Evolutionary conservation across 2,797 vertebrate genomes (phyloP).

Genomic region (Tragopan temminckii): DNA sequence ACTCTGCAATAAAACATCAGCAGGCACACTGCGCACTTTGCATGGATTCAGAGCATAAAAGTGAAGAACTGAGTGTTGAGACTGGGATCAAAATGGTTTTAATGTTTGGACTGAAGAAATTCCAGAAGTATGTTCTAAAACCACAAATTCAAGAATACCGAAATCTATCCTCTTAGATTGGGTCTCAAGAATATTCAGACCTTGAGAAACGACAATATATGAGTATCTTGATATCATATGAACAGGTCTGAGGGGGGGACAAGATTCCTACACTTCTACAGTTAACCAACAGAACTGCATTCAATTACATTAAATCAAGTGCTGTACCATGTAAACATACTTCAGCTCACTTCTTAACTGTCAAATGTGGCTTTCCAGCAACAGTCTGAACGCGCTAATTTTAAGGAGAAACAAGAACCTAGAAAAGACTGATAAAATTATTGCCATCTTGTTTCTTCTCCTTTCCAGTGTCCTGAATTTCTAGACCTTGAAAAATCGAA

Average conservation of each 20-base stretch:
- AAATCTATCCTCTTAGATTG: neutral
- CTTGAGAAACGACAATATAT: neutral
- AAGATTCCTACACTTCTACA: neutral
- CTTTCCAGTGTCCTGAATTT: conserved; percentile 86
- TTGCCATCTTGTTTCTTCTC: conserved; percentile 15
- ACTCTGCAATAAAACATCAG: neutral
- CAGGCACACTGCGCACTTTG: neutral
- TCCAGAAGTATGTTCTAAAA: neutral
- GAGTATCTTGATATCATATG: neutral
- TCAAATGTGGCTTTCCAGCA: neutral
- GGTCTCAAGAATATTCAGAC: neutral
- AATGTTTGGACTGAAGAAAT: neutral
- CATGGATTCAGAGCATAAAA: neutral
- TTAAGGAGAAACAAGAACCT: conserved; percentile 19
- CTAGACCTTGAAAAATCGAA: conserved; percentile 85
- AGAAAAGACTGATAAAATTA: neutral
- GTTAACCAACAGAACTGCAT: conserved; percentile 18
- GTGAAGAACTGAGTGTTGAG: neutral
- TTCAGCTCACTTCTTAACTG: conserved; percentile 3
- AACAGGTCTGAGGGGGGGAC: neutral
- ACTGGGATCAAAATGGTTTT: neutral
- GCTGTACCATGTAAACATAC: neutral
- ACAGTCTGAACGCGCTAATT: neutral
- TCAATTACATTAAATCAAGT: conserved; percentile 14
- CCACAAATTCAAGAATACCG: neutral